Conservation (phyloP, 2,797 vertebrate species). For the Okamejei kenojei region DNA sequence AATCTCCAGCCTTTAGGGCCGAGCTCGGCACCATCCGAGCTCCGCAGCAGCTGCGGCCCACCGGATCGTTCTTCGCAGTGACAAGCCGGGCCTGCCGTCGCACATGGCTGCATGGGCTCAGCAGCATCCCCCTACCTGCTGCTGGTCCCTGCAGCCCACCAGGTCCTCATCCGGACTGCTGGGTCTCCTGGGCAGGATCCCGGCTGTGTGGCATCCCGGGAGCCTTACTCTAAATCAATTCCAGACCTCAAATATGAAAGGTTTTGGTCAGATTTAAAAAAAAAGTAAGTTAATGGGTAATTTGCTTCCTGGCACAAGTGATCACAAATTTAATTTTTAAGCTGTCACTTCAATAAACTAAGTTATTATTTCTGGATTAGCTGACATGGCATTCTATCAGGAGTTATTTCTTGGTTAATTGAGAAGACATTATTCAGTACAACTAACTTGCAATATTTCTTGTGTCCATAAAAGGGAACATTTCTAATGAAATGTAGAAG, state of each 20-base stretch:
- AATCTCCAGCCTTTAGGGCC: no score
- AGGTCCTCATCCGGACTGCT: no score
- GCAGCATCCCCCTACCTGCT: no score
- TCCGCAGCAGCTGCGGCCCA: no score
- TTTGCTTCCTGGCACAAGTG: neutral
- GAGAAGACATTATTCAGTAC: neutral
- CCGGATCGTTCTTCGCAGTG: no score
- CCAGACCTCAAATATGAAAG: neutral
- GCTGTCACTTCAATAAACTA: neutral
- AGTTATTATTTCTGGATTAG: neutral
- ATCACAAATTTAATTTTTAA: neutral
- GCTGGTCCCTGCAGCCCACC: no score
- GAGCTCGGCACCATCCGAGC: no score
- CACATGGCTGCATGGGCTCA: no score
- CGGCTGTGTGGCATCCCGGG: no score
- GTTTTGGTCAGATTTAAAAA: neutral
- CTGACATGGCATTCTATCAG: neutral
- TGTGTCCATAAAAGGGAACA: neutral
- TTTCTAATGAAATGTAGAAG: neutral
- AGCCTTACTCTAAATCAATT: neutral
- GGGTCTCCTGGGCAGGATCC: no score
- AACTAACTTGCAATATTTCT: neutral
- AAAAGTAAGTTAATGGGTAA: no score
- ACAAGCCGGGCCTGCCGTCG: no score
- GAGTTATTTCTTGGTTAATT: neutral